Percentiles rank a stretch among this genome's conserved stretches.
These are phyloP conservation scores for Delia radicum DNA, from an alignment of 1,140 invertebrate species.

Conservation along the genomic window DNA sequence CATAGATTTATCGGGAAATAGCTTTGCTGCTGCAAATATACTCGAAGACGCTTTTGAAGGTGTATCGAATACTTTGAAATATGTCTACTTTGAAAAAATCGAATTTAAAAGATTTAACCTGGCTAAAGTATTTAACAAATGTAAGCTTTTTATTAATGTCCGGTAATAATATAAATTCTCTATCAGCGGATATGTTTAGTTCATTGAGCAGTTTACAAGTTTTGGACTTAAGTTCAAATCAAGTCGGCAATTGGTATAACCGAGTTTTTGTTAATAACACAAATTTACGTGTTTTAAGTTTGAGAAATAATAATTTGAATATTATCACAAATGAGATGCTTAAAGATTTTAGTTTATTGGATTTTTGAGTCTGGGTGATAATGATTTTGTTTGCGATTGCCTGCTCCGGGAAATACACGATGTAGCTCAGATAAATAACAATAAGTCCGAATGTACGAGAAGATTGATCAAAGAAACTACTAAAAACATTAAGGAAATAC, in stretches of 20 bases:
- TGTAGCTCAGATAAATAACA: conserved; percentile 46
- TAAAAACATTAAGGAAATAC: no score
- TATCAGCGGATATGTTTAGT: conserved; percentile 39
- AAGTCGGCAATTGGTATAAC: conserved; percentile 58
- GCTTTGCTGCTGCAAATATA: conserved; percentile 44
- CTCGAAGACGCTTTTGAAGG: conserved; percentile 49
- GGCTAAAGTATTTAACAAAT: conserved; percentile 49
- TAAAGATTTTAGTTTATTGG: conserved; percentile 49
- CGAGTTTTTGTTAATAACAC: conserved; percentile 51
- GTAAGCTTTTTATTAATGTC: conserved; percentile 56
- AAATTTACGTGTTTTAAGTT: conserved; percentile 53
- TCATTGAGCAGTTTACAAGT: conserved; percentile 57
- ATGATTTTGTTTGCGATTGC: conserved; percentile 61
- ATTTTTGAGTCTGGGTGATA: conserved; percentile 56
- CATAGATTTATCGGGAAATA: conserved; percentile 60
- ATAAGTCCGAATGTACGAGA: conserved; percentile 38
- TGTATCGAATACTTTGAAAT: conserved; percentile 54
- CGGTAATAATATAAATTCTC: conserved; percentile 56
- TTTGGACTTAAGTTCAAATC: conserved; percentile 59
- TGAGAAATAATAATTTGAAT: conserved; percentile 60
- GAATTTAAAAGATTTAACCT: conserved; percentile 50
- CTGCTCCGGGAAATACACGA: conserved; percentile 57
- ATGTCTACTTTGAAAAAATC: conserved; percentile 57
- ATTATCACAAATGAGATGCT: conserved; percentile 58
- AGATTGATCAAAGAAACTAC: no score